A percentile compares a stretch with the other conserved stretches of the same genome.
Conservation (phyloP, 2,113 vertebrate species). For the Eubucco bourcierii region DNA sequence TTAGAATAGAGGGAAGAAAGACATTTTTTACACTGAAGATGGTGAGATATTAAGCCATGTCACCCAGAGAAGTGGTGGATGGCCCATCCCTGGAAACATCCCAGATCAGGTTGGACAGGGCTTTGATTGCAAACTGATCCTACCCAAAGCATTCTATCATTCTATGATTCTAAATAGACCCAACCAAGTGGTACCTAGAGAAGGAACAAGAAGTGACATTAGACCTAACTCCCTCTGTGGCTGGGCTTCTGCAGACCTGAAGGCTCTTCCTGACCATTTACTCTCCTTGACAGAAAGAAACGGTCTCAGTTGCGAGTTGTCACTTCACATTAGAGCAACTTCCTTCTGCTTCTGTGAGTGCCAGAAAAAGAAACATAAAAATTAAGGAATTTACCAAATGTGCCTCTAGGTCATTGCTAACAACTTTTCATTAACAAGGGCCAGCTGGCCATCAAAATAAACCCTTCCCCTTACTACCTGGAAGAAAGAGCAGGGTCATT, state of each 20-base stretch:
- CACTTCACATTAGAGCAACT: conserved; percentile 27
- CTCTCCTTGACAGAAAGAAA: neutral
- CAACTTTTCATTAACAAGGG: neutral
- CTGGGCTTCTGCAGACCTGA: neutral
- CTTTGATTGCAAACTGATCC: neutral
- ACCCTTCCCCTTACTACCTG: neutral
- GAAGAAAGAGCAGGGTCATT: neutral
- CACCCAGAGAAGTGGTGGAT: too few species aligned
- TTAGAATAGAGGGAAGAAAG: too few species aligned
- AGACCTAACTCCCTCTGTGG: neutral
- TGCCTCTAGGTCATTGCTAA: neutral
- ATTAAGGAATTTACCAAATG: neutral
- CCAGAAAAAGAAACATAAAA: neutral
- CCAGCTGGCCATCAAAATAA: neutral
- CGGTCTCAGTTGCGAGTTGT: conserved; percentile 1
- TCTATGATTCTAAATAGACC: neutral
- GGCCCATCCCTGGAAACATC: too few species aligned
- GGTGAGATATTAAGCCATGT: too few species aligned
- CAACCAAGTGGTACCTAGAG: neutral
- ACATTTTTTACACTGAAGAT: too few species aligned
- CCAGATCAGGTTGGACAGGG: too few species aligned
- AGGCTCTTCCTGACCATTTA: neutral
- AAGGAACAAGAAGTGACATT: neutral
- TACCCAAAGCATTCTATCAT: neutral
- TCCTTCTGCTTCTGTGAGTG: neutral